Conservation (phyloP, 35 echinoderm and acorn worm genomes). For the Chiridota heheva region DNA sequence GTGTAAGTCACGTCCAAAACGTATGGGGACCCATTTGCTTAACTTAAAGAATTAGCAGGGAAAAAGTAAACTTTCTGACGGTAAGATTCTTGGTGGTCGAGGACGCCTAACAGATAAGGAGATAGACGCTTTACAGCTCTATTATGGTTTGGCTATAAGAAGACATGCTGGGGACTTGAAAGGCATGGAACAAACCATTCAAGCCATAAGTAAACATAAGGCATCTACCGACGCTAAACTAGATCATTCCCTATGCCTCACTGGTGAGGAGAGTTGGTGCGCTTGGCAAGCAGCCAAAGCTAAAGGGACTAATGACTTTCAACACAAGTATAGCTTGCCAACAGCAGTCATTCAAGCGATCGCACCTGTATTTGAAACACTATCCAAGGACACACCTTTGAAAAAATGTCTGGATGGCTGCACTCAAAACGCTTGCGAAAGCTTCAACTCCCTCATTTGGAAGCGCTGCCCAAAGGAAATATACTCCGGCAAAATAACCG, state of each 20-base stretch:
- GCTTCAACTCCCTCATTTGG: slow-evolving; percentile 2
- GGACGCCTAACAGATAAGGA: slow-evolving; percentile 24
- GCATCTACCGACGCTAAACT: slow-evolving; percentile 1
- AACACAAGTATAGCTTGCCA: neutral
- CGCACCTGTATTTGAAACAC: neutral
- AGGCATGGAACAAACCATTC: neutral
- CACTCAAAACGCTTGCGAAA: slow-evolving; percentile 24
- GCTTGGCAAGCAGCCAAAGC: neutral
- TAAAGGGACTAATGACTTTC: neutral
- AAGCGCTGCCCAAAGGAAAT: slow-evolving; percentile 28
- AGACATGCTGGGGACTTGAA: slow-evolving; percentile 9
- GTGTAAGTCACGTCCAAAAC: slow-evolving; percentile 54
- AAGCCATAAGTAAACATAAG: slow-evolving; percentile 1
- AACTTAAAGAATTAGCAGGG: neutral
- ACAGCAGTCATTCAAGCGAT: neutral
- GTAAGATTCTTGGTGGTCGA: slow-evolving; percentile 11
- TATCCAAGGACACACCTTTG: neutral
- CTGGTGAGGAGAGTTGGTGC: slow-evolving; percentile 29
- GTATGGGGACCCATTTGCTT: neutral
- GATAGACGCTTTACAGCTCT: slow-evolving; percentile 29
- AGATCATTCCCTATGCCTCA: neutral
- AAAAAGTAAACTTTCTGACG: slow-evolving; percentile 13
- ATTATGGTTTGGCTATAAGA: slow-evolving; percentile 35
- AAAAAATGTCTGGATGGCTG: slow-evolving; percentile 13
- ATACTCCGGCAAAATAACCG: neutral